Percentiles rank a stretch among this genome's conserved stretches.
Evolutionary conservation across 2,888 invertebrate species (phyloP).

Genomic region (Chymomyza amoena): DNA sequence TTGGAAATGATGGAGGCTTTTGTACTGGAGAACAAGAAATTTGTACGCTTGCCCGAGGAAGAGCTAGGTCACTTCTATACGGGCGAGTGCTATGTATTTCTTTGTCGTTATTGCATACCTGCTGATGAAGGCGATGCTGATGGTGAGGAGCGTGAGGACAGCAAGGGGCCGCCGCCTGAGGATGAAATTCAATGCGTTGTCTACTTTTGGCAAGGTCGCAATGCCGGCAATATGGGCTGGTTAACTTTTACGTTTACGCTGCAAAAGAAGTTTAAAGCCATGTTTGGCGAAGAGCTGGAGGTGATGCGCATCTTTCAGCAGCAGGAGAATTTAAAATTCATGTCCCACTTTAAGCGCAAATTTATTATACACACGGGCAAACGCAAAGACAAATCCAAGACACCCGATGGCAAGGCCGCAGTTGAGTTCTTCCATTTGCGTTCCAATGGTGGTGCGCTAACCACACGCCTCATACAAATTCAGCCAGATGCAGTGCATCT

Average conservation of each 20-base stretch:
- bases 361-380: constrained; percentile 96
- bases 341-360: constrained; percentile 97
- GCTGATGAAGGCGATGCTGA: constrained; percentile 82
- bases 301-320: constrained; percentile 98
- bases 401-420: constrained; percentile 79
- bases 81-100: constrained; percentile 97
- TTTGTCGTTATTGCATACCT: constrained; percentile 96
- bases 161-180: constrained; percentile 67
- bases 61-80: constrained; percentile 95
- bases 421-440: constrained; percentile 97
- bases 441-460: constrained; percentile 96
- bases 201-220: constrained; percentile 99
- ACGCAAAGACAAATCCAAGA: constrained; percentile 81
- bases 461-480: constrained; percentile 94
- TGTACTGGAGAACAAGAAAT: constrained; percentile 97
- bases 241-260: constrained; percentile 98
- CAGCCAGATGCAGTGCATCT: constrained; percentile 90
- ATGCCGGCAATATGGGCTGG: constrained; percentile 99
- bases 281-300: constrained; percentile 94
- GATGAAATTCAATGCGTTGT: constrained; percentile 92
- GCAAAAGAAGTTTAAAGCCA: constrained; percentile 92
- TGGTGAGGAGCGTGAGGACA: constrained; percentile 79
- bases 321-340: constrained; percentile 98
- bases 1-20: constrained; percentile 98
- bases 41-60: constrained; percentile 96